phyloP scores from a whole-genome alignment of 2,888 invertebrate species.

The Resseliella maxima region DNA sequence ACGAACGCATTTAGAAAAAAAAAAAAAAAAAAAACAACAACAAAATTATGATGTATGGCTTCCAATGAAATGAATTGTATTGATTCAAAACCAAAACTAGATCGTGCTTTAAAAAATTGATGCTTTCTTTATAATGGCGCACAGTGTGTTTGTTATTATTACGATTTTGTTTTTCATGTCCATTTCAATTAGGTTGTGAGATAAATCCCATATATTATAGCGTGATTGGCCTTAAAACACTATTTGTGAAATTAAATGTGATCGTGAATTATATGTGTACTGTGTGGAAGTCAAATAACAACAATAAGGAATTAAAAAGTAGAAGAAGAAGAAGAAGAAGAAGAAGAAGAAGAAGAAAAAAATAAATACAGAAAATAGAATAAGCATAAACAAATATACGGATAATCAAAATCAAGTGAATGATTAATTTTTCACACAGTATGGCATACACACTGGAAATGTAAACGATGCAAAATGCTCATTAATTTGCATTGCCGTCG shows the following conservation, averaged over 20 bases:
- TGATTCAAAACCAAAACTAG: neutral
- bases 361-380: neutral
- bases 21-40: too few relatives aligned
- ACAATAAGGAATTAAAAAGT: neutral
- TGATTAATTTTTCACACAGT: too few relatives aligned
- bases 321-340: neutral
- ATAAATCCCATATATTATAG: neutral
- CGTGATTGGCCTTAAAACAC: neutral
- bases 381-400: too few relatives aligned
- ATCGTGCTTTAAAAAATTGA: neutral
- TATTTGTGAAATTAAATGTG: constrained; percentile 22
- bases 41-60: neutral
- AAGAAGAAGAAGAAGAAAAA: neutral
- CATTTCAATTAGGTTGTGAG: constrained; percentile 10
- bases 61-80: neutral
- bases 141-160: neutral
- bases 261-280: neutral
- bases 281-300: neutral
- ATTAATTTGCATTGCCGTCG: too few relatives aligned
- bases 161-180: neutral
- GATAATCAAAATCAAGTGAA: too few relatives aligned
- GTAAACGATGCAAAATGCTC: too few relatives aligned
- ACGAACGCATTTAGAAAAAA: neutral
- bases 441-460: too few relatives aligned
- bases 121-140: too few relatives aligned